Conservation (phyloP, 2,113 vertebrate species). For the Cottus gobio region DNA sequence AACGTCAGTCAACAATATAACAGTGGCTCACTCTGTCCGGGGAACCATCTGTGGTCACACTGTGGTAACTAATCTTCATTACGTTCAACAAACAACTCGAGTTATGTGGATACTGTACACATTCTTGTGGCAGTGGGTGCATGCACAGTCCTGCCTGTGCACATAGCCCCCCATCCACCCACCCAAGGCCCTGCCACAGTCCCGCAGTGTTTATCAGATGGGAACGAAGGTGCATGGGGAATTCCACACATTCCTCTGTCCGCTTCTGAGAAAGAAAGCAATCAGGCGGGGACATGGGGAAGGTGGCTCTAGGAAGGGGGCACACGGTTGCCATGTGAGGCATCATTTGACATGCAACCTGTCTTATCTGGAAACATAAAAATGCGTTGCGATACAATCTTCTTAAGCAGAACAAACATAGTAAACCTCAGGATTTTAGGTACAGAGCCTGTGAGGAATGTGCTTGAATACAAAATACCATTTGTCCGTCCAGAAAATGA, state of each 20-base stretch:
- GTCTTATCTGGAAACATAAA: conserved; percentile 18
- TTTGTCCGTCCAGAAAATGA: conserved; percentile 60
- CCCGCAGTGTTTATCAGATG: conserved; percentile 75
- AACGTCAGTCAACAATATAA: conserved; percentile 34
- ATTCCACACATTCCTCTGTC: conserved; percentile 81
- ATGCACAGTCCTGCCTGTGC: conserved; percentile 64
- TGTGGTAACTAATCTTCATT: conserved; percentile 47
- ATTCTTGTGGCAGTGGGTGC: conserved; percentile 71
- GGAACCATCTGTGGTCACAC: conserved; percentile 38
- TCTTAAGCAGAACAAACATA: conserved; percentile 21
- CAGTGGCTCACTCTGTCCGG: conserved; percentile 28
- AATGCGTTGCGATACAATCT: conserved; percentile 27
- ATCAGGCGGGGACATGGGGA: conserved; percentile 21
- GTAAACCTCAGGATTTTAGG: conserved; percentile 12
- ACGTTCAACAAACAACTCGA: conserved; percentile 59
- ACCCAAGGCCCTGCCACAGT: conserved; percentile 42
- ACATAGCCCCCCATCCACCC: conserved; percentile 24
- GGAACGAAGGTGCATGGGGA: conserved; percentile 68
- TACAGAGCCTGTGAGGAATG: conserved; percentile 47
- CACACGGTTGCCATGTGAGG: conserved; percentile 3
- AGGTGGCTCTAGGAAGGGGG: conserved; percentile 26
- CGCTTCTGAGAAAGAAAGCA: conserved; percentile 52
- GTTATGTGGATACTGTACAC: conserved; percentile 54
- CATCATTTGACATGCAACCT: conserved; percentile 8
- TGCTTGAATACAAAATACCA: conserved; percentile 34